A percentile compares a stretch with the other conserved stretches of the same genome.
Evolutionary conservation across 92 coral and sea anemone species (phyloP).

Genomic region (Meandrina meandrites): DNA sequence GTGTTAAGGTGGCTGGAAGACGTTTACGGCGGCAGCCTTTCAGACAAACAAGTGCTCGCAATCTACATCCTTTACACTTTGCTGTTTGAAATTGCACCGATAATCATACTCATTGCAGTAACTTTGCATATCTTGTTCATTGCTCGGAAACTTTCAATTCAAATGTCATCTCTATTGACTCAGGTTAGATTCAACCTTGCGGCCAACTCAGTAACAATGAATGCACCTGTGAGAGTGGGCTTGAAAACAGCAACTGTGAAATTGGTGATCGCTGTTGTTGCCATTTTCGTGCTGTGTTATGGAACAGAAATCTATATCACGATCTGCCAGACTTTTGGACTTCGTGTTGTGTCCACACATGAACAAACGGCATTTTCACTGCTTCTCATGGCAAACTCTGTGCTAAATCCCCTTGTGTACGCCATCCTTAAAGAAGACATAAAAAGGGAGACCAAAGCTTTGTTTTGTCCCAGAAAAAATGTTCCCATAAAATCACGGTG

Average conservation of each 20-base stretch:
- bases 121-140: conserved; percentile 22
- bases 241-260: conserved; percentile 15
- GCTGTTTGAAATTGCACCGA: conserved; percentile 28
- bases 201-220: not conserved
- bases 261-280: not conserved
- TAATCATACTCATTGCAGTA: not conserved
- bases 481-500: not conserved
- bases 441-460: conserved; percentile 1
- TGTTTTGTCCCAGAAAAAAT: not conserved
- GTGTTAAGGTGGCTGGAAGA: conserved; percentile 4
- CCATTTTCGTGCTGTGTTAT: conserved; percentile 15
- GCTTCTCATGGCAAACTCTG: conserved; percentile 33
- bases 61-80: conserved; percentile 11
- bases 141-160: conserved; percentile 11
- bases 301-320: conserved; percentile 23
- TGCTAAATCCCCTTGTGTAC: conserved; percentile 22
- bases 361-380: not conserved
- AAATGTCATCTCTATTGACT: conserved; percentile 18
- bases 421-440: conserved; percentile 19
- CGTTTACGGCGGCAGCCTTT: not conserved
- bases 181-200: conserved; percentile 30
- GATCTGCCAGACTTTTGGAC: conserved; percentile 13
- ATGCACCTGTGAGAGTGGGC: not conserved
- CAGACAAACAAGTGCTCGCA: not conserved
- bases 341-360: conserved; percentile 12